Conservation (phyloP, 2,797 vertebrate species). For the Chloroceryle amazona region DNA sequence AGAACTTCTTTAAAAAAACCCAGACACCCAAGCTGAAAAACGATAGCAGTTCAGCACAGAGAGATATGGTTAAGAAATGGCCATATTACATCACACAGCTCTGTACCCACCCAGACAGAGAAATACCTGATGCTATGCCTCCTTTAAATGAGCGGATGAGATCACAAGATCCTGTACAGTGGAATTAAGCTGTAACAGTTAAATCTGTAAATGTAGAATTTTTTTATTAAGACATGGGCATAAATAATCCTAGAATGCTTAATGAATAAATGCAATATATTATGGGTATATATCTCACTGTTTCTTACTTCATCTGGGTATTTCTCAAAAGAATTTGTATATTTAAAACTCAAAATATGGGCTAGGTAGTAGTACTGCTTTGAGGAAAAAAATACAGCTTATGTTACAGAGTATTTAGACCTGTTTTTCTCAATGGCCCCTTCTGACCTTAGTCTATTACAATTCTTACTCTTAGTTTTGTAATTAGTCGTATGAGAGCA, state of each 20-base stretch:
- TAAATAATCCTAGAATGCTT: neutral
- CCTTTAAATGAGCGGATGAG: neutral
- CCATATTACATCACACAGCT: neutral
- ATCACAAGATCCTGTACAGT: neutral
- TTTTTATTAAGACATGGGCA: neutral
- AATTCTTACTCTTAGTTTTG: neutral
- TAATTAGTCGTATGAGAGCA: neutral
- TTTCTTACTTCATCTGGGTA: neutral
- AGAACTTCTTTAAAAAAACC: neutral
- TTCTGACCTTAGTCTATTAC: neutral
- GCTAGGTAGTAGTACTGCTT: neutral
- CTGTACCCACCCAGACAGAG: neutral
- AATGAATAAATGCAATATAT: neutral
- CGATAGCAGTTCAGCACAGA: neutral
- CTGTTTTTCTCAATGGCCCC: neutral
- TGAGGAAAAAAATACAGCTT: neutral
- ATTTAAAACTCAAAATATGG: neutral
- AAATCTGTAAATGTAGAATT: neutral
- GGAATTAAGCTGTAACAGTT: neutral
- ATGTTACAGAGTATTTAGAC: neutral
- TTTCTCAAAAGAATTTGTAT: neutral
- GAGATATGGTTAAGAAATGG: neutral
- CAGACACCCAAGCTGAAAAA: neutral
- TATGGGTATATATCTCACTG: neutral
- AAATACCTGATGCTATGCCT: neutral